These are phyloP conservation scores for Eilema sororculum DNA, from an alignment of 2,888 invertebrate species.

Conservation along the genomic window DNA sequence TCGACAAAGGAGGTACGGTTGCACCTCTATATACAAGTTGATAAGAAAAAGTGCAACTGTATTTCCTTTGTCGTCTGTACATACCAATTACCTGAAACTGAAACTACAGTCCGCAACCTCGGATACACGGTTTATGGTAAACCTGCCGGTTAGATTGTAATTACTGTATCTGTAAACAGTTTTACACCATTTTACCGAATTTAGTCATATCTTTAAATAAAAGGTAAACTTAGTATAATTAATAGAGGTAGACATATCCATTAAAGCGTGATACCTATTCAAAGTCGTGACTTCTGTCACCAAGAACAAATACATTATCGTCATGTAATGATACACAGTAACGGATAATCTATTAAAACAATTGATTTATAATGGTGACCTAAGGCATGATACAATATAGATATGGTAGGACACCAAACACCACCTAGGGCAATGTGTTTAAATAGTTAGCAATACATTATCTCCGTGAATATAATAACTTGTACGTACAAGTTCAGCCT, in stretches of 20 bases:
- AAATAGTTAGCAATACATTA: constrained; percentile 2
- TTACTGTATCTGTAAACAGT: too few species aligned
- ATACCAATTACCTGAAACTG: too few species aligned
- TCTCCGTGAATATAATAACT: background rate
- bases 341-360: background rate
- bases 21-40: too few species aligned
- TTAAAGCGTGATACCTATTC: background rate
- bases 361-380: constrained; percentile 8
- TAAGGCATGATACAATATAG: constrained; percentile 8
- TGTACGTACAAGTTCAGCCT: background rate
- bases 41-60: too few species aligned
- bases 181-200: too few species aligned
- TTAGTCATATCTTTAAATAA: too few species aligned
- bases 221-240: background rate
- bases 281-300: constrained; percentile 8
- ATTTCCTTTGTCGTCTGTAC: too few species aligned
- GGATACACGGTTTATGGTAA: too few species aligned
- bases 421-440: constrained; percentile 6
- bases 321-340: background rate
- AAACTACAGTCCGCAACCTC: too few species aligned
- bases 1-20: too few species aligned
- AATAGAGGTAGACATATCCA: background rate
- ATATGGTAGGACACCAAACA: background rate
- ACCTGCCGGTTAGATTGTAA: too few species aligned
- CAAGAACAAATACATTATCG: constrained; percentile 1